A percentile compares a stretch with the other conserved stretches of the same genome.
phyloP scores from a whole-genome alignment of 2,797 vertebrate genomes.

The Remorina albescens region DNA sequence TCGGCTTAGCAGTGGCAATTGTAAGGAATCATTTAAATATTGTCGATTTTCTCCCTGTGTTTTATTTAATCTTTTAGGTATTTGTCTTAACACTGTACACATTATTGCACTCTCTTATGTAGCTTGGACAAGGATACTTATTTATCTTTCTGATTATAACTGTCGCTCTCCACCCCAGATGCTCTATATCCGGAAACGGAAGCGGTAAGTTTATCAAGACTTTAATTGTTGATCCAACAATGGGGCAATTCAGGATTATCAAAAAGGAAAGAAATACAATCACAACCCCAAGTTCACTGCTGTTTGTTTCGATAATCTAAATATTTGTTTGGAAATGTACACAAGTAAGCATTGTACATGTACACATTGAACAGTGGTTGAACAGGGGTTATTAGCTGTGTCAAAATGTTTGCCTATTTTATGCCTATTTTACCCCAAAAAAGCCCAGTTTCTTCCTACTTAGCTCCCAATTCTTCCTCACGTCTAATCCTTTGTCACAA shows the following conservation, averaged over 20 bases:
- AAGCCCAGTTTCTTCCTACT: not conserved
- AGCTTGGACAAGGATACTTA: not conserved
- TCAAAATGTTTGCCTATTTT: not conserved
- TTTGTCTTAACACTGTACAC: not conserved
- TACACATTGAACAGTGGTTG: no score
- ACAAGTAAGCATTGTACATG: no score
- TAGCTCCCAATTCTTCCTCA: conserved; percentile 6
- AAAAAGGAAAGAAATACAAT: not conserved
- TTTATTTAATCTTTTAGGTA: not conserved
- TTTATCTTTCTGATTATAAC: conserved; percentile 41
- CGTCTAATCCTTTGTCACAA: not conserved
- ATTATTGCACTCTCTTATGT: not conserved
- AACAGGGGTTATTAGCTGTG: not conserved
- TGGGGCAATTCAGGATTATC: not conserved
- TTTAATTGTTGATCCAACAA: conserved; percentile 3
- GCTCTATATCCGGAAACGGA: conserved; percentile 97
- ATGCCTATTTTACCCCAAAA: not conserved
- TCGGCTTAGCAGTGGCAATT: conserved; percentile 93
- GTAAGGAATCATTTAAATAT: conserved; percentile 82
- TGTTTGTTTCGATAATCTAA: not conserved
- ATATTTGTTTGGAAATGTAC: not conserved
- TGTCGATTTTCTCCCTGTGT: not conserved
- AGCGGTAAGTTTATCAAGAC: conserved; percentile 86
- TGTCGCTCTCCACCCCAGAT: conserved; percentile 82
- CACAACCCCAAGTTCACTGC: not conserved